These are phyloP conservation scores for Triplophysa yarkandensis DNA, from an alignment of 2,797 vertebrate genomes.

Conservation along the genomic window DNA sequence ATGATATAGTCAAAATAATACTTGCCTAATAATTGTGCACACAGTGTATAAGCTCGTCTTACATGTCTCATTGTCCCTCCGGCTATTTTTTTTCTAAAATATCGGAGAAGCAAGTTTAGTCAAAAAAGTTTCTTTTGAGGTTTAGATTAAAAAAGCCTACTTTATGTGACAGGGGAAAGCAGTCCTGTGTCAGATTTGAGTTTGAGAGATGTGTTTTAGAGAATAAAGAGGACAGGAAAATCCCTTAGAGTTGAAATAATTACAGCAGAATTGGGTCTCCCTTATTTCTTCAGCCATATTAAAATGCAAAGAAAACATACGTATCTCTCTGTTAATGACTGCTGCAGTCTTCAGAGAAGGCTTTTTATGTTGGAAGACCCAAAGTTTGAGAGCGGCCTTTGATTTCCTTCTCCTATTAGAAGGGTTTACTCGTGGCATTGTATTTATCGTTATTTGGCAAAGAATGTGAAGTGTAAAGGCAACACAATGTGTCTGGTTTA, in stretches of 20 bases:
- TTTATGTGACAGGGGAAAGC: conserved; percentile 70
- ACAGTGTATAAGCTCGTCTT: conserved; percentile 70
- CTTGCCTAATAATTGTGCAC: too few species aligned
- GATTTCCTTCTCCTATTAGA: background rate
- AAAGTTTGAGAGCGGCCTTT: background rate
- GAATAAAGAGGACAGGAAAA: conserved; percentile 64
- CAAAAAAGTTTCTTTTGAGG: too few species aligned
- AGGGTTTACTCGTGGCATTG: background rate
- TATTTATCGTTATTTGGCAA: background rate
- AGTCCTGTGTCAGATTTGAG: conserved; percentile 64
- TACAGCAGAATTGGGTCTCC: conserved; percentile 63
- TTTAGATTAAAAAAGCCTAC: conserved; percentile 52
- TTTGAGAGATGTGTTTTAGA: conserved; percentile 61
- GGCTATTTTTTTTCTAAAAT: conserved; percentile 39
- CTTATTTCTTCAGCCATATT: conserved; percentile 30
- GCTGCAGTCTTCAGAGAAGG: conserved; percentile 12
- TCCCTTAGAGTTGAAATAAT: conserved; percentile 75
- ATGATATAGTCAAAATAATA: too few species aligned
- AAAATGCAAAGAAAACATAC: conserved; percentile 29
- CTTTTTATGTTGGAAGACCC: conserved; percentile 35
- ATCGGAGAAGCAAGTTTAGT: too few species aligned
- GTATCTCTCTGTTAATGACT: conserved; percentile 16
- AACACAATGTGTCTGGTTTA: background rate
- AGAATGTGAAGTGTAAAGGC: background rate
- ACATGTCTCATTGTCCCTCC: conserved; percentile 39